Percentiles rank a stretch among this genome's conserved stretches.
phyloP scores from a whole-genome alignment of 2,888 invertebrate genomes.

The Eupithecia insigniata region DNA sequence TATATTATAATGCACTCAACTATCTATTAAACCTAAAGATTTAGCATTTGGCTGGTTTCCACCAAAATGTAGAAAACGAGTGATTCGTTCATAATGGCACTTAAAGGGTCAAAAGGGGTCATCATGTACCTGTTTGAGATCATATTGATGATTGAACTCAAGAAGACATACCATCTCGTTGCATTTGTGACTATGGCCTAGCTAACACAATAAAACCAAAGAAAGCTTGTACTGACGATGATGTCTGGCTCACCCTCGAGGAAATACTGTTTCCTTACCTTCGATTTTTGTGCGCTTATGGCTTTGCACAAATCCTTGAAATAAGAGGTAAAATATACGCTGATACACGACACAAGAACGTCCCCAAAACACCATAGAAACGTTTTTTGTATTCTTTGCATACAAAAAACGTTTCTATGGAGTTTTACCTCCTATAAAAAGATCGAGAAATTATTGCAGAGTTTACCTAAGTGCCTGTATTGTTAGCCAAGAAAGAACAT shows the following conservation, averaged over 20 bases:
- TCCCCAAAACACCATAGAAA: constrained; percentile 5
- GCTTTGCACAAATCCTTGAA: not conserved
- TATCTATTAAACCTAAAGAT: no score
- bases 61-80: not conserved
- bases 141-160: not conserved
- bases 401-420: no score
- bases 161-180: not conserved
- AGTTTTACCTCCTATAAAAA: no score
- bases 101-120: not conserved
- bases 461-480: no score
- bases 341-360: constrained; percentile 2
- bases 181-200: not conserved
- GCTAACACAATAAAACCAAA: not conserved
- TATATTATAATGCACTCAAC: no score
- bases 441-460: no score
- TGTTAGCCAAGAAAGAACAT: no score
- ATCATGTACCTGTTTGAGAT: no score
- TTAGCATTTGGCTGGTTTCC: not conserved
- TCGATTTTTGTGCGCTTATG: not conserved
- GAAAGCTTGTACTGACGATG: not conserved
- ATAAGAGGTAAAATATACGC: constrained; percentile 1
- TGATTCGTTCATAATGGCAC: not conserved
- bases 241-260: not conserved
- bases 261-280: not conserved
- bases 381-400: not conserved